Percentiles rank a stretch among this genome's conserved stretches.
Evolutionary conservation across 2,113 vertebrate genomes (phyloP).

Genomic region (Leptosomus discolor): DNA sequence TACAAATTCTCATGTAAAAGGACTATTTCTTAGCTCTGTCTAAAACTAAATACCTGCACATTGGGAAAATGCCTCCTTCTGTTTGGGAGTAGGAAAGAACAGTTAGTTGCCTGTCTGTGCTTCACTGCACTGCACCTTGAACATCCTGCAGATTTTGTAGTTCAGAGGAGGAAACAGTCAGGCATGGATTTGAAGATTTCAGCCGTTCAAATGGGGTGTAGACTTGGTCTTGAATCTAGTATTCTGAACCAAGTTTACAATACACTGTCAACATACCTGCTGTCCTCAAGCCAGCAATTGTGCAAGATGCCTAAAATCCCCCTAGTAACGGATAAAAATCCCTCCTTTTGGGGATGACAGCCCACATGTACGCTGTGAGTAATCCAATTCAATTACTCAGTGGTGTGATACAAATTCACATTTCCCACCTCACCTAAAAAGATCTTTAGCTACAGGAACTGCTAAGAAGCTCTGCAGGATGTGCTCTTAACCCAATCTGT

Average conservation of each 20-base stretch:
- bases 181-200: neutral
- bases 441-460: slow-evolving; percentile 7
- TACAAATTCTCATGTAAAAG: neutral
- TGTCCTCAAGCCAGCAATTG: neutral
- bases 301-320: neutral
- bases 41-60: neutral
- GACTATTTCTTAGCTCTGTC: neutral
- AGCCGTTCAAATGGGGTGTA: neutral
- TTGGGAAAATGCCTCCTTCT: neutral
- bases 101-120: neutral
- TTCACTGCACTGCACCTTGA: neutral
- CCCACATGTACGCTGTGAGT: neutral
- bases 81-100: neutral
- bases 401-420: slow-evolving; percentile 1
- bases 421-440: slow-evolving; percentile 29
- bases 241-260: neutral
- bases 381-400: neutral
- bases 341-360: neutral
- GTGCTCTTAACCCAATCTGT: slow-evolving; percentile 3
- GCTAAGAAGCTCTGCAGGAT: slow-evolving; percentile 20
- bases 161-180: neutral
- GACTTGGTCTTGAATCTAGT: neutral
- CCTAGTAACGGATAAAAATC: neutral
- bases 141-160: neutral
- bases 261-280: neutral